These are phyloP conservation scores for Whitmania pigra DNA, from an alignment of 1,140 invertebrate species.

Conservation along the genomic window DNA sequence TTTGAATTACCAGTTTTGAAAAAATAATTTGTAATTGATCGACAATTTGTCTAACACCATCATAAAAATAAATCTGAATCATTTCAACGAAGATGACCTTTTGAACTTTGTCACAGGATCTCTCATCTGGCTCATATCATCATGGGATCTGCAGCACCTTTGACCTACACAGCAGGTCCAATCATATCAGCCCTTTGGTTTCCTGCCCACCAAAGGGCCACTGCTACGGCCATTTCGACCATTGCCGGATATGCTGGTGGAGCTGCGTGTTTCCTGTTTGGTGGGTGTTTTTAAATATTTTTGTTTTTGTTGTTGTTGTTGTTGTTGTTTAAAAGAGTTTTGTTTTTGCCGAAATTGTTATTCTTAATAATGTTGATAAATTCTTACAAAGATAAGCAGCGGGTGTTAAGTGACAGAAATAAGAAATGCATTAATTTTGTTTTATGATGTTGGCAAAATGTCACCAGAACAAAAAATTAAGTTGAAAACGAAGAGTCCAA, in stretches of 20 bases:
- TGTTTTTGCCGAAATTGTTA: too few species aligned
- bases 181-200: conserved; percentile 35
- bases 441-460: too few species aligned
- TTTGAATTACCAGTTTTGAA: too few species aligned
- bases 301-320: not conserved
- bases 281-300: conserved; percentile 8
- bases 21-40: too few species aligned
- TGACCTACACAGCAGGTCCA: conserved; percentile 33
- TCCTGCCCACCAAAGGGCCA: conserved; percentile 33
- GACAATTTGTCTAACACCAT: not conserved
- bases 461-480: too few species aligned
- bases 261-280: conserved; percentile 20
- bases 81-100: not conserved
- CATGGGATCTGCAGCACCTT: conserved; percentile 35
- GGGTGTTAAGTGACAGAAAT: too few species aligned
- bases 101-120: conserved; percentile 27
- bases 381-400: too few species aligned
- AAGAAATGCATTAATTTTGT: too few species aligned
- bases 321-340: too few species aligned
- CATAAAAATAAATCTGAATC: not conserved
- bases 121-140: conserved; percentile 31
- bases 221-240: conserved; percentile 33
- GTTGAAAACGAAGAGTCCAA: too few species aligned
- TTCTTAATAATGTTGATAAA: too few species aligned
- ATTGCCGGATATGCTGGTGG: conserved; percentile 27